A percentile compares a stretch with the other conserved stretches of the same genome.
phyloP scores from a whole-genome alignment of 2,888 invertebrate genomes.

The Augochlorella aurata region DNA sequence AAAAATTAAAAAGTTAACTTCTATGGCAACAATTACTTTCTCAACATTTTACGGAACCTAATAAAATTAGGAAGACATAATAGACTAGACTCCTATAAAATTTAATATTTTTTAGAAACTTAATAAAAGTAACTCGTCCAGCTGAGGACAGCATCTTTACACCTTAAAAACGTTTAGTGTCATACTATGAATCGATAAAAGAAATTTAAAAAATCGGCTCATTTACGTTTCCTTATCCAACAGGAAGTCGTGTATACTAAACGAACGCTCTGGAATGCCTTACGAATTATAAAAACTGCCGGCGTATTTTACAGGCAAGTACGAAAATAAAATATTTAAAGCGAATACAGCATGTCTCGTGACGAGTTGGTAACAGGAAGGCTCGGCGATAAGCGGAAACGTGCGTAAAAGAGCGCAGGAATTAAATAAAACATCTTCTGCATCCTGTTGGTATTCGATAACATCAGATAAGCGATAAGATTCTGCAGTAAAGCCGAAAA shows the following conservation, averaged over 20 bases:
- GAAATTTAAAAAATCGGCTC: no score
- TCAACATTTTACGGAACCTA: no score
- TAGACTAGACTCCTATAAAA: no score
- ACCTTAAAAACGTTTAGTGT: no score
- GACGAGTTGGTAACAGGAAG: background rate
- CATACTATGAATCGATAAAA: no score
- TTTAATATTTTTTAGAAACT: no score
- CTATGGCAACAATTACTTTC: no score
- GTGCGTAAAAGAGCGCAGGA: background rate
- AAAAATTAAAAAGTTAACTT: no score
- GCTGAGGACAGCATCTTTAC: no score
- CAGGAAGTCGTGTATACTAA: background rate
- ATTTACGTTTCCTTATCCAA: no score
- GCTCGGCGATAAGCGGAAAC: background rate
- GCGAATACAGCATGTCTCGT: background rate
- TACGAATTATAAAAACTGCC: background rate
- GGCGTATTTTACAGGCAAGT: background rate
- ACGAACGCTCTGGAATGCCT: background rate
- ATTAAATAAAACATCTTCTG: background rate
- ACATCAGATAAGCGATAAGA: background rate
- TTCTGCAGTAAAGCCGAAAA: background rate
- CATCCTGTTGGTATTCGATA: background rate
- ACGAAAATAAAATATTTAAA: background rate
- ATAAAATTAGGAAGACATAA: no score
- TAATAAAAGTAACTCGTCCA: no score